Evolutionary conservation across 1,140 invertebrate species (phyloP).

Genomic region (Teleogryllus occipitalis): DNA sequence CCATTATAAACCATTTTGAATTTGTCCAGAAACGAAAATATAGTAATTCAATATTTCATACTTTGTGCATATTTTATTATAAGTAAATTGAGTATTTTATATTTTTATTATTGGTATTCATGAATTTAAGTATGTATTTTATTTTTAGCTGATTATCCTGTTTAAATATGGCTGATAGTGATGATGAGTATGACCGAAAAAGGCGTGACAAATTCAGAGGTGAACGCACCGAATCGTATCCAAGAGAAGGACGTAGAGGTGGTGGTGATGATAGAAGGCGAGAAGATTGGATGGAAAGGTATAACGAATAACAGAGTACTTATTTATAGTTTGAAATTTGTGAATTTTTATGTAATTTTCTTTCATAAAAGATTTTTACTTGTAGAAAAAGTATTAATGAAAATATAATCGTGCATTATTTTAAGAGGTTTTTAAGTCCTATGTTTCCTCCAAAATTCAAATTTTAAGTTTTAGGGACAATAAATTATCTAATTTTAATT

Average conservation of each 20-base stretch:
- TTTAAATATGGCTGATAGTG: constrained; percentile 70
- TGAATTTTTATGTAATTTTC: no score
- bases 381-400: no score
- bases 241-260: constrained; percentile 53
- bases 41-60: neutral
- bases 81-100: neutral
- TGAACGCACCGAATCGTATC: constrained; percentile 70
- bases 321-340: no score
- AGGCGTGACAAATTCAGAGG: constrained; percentile 81
- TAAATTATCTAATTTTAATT: no score
- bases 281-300: constrained; percentile 68
- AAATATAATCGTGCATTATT: no score
- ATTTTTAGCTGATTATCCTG: neutral
- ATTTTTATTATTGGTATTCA: neutral
- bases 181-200: constrained; percentile 85
- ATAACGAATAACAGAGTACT: constrained; percentile 14
- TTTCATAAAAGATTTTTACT: no score
- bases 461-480: no score
- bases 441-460: no score
- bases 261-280: constrained; percentile 47
- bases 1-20: neutral
- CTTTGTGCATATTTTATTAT: neutral
- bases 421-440: no score
- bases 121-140: neutral
- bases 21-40: neutral